These are phyloP conservation scores for Mamestra configurata DNA, from an alignment of 1,140 invertebrate genomes.

Conservation along the genomic window DNA sequence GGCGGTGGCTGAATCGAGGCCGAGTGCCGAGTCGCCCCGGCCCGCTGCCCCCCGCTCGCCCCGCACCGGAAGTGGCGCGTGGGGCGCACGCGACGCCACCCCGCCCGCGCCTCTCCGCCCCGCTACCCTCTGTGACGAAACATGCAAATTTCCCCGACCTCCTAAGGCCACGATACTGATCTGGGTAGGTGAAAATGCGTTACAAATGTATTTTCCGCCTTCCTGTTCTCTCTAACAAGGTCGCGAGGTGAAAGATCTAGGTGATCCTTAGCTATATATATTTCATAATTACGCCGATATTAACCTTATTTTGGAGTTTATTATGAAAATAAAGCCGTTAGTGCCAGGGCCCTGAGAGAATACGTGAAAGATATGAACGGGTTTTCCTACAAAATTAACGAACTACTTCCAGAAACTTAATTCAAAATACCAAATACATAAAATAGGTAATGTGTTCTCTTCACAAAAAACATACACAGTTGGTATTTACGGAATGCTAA, in stretches of 20 bases:
- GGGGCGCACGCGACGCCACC: slow-evolving; percentile 71
- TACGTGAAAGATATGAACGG: too few relatives aligned
- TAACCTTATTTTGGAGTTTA: slow-evolving; percentile 41
- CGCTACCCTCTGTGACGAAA: slow-evolving; percentile 78
- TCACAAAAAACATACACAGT: neutral
- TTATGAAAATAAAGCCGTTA: slow-evolving; percentile 7
- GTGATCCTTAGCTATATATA: slow-evolving; percentile 37
- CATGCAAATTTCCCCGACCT: slow-evolving; percentile 85
- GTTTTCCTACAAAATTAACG: neutral
- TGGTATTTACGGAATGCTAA: neutral
- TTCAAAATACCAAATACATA: neutral
- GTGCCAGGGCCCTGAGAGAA: too few relatives aligned
- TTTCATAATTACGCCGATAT: slow-evolving; percentile 21
- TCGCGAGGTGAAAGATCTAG: slow-evolving; percentile 56
- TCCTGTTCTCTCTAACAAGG: slow-evolving; percentile 61
- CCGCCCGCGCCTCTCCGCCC: slow-evolving; percentile 5
- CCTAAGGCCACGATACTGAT: slow-evolving; percentile 70
- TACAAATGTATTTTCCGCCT: slow-evolving; percentile 62
- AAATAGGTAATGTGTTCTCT: neutral
- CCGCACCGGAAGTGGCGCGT: slow-evolving; percentile 76
- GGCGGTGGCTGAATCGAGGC: slow-evolving; percentile 74
- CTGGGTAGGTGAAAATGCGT: slow-evolving; percentile 65
- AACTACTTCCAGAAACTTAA: neutral
- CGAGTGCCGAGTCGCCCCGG: slow-evolving; percentile 50
- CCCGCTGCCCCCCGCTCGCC: slow-evolving; percentile 50